Conservation (phyloP, 2,888 invertebrate species). For the Brachyptera risi region DNA sequence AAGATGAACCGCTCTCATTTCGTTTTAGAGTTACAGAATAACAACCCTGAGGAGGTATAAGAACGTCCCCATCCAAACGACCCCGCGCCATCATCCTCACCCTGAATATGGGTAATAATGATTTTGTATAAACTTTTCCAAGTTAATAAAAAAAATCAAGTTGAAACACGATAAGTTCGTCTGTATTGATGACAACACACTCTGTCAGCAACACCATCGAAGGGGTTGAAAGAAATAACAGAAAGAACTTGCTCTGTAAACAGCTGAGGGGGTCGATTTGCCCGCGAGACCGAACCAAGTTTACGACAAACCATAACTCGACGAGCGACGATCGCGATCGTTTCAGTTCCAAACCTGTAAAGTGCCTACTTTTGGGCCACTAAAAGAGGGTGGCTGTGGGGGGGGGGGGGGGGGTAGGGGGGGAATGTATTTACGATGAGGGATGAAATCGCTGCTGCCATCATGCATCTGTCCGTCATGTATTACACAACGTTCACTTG, state of each 20-base stretch:
- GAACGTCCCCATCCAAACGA: too few relatives aligned
- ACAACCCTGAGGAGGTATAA: too few relatives aligned
- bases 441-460: neutral
- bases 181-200: too few relatives aligned
- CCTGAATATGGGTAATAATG: too few relatives aligned
- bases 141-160: too few relatives aligned
- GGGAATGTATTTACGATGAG: slow-evolving; percentile 12
- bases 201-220: too few relatives aligned
- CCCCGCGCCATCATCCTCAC: too few relatives aligned
- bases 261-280: neutral
- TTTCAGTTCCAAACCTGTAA: neutral
- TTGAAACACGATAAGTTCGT: too few relatives aligned
- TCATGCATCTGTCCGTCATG: slow-evolving; percentile 4
- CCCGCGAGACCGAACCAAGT: neutral
- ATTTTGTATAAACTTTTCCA: too few relatives aligned
- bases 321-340: slow-evolving; percentile 2
- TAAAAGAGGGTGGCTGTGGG: slow-evolving; percentile 9
- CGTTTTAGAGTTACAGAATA: too few relatives aligned
- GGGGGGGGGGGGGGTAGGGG: neutral
- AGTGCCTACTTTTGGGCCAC: neutral
- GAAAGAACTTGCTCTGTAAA: neutral
- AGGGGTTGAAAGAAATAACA: slow-evolving; percentile 6
- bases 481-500: neutral
- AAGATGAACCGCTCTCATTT: too few relatives aligned
- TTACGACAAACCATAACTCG: slow-evolving; percentile 13